Evolutionary conservation across 2,113 vertebrate species (phyloP).

Genomic region (Erpornis zantholeuca): DNA sequence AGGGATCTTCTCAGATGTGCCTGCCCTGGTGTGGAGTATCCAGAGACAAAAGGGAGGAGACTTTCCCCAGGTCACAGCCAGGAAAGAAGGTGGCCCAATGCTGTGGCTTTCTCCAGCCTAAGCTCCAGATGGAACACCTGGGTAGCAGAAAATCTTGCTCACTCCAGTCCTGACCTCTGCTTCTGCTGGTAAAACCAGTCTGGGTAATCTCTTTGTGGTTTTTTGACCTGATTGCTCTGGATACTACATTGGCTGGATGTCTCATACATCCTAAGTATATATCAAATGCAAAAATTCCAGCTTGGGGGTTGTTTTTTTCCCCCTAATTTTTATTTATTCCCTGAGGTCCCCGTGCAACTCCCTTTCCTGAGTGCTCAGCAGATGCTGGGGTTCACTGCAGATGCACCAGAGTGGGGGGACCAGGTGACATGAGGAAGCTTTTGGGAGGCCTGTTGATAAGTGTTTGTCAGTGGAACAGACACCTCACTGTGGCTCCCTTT

Average conservation of each 20-base stretch:
- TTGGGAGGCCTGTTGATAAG: constrained; percentile 26
- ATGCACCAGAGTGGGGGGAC: not conserved
- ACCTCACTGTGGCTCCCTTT: constrained; percentile 57
- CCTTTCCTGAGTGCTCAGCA: not conserved
- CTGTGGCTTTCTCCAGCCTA: not conserved
- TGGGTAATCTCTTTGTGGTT: not conserved
- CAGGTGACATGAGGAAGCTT: not conserved
- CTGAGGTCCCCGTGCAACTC: not conserved
- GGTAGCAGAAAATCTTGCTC: not conserved
- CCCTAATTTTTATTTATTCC: not conserved
- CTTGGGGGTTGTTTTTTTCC: not conserved
- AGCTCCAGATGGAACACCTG: not conserved
- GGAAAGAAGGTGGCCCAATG: fast-evolving
- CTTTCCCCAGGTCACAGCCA: fast-evolving
- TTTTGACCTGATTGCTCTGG: not conserved
- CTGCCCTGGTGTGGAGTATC: fast-evolving
- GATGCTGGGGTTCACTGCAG: not conserved
- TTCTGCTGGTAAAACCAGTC: not conserved
- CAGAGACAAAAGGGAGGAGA: not conserved
- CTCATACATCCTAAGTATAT: not conserved
- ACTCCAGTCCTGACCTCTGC: not conserved
- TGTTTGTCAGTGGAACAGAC: constrained; percentile 52
- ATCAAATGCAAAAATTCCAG: not conserved
- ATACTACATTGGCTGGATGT: not conserved
- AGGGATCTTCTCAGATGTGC: not conserved